Base-by-base conservation (phyloP, 2,797 vertebrate genomes). In the Hemibagrus guttatus region DNA sequence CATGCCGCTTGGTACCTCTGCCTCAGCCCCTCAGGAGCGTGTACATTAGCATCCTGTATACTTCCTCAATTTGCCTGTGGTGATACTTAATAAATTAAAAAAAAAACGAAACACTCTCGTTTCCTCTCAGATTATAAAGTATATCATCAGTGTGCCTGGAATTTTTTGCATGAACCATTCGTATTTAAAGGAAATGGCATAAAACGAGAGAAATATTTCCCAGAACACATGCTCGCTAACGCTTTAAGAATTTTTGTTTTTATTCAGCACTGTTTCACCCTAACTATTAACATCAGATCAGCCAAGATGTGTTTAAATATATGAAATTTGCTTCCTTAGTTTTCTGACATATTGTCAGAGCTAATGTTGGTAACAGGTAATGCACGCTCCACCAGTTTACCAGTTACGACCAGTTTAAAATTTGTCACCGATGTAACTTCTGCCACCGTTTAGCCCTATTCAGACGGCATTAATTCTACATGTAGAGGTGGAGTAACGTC, bases 1-100 rank as follows among this genome's bases (percentile, higher is more conserved):
- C 93, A 91, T 92, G n/a, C 90, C 82, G 79, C 59, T 63, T 4
- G 58, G 35, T 81, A 1, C 58, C 35, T 61, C 76, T 9, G 14
- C 46, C 14, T 42, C 74, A 3, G 19, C 26, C 8, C 35, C 35
- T 61, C n/a, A 39, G 5, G 58, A 23, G 61, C 28, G n/a, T 82
- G 80, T 7, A 2, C 46, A 52, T 63, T 68, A 52, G 52, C 80
- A 23, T 52, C 63, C 61, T 82, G 42, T 52, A 66, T 23, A 49
- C 80, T 81, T 82, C 80, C 80, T 81, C 80, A 52, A 1, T 21
- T 12, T 64, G 80, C 16, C 4, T 64, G 39, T 64, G 79, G 79
- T 64, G 59, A 81, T 49, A 31, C 14, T 8, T 12, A 64, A 21
- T 81, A 28, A 81, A 81, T 81, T n/a, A 39, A 39, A 39, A 49